Conservation (phyloP, 2,797 vertebrate species). For the Onychomys arenicola region DNA sequence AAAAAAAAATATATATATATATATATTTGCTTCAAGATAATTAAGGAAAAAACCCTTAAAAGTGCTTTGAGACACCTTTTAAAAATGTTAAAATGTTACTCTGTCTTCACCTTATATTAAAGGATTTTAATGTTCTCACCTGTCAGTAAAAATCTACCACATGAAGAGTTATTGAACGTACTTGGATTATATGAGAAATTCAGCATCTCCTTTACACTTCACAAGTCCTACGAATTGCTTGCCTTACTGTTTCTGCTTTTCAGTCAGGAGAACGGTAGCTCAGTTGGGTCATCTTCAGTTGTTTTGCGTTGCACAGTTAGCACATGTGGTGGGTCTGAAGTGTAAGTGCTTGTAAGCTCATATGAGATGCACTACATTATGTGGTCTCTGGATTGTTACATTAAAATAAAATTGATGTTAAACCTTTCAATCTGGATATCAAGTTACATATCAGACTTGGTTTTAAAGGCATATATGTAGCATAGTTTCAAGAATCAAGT, state of each 20-base stretch:
- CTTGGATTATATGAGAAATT: neutral
- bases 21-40: neutral
- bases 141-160: neutral
- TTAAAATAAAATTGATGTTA: neutral
- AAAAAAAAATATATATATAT: no score
- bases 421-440: neutral
- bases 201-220: neutral
- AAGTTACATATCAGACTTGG: neutral
- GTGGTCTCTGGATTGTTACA: neutral
- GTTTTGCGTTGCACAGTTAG: neutral
- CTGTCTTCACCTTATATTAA: neutral
- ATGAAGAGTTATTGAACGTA: neutral
- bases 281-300: neutral
- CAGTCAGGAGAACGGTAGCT: neutral
- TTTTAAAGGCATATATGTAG: neutral
- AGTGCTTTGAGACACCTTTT: neutral
- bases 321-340: neutral
- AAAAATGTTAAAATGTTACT: neutral
- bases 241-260: neutral
- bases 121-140: neutral
- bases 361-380: neutral
- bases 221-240: neutral
- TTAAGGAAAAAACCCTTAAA: neutral
- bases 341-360: neutral
- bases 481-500: constrained; percentile 23